Percentiles rank a stretch among this genome's conserved stretches.
Conservation (phyloP, 2,888 invertebrate genomes). For the Seira sanloemensis region DNA sequence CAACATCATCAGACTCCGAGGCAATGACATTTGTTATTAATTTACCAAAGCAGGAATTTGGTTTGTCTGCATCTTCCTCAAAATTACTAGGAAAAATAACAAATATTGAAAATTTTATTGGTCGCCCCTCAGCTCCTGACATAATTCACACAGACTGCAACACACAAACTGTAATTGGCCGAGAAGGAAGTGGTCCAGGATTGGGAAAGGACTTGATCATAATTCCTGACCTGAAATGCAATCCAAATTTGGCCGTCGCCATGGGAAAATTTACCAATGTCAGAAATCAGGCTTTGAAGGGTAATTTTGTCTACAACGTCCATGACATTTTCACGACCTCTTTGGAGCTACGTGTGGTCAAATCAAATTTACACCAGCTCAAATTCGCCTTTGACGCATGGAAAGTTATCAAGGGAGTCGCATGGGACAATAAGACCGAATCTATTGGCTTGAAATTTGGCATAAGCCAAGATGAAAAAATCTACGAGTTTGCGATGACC, state of each 20-base stretch:
- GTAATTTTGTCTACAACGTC: not conserved
- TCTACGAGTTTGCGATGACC: not conserved
- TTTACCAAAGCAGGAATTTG: not conserved
- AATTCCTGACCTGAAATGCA: not conserved
- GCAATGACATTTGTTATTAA: slow-evolving; percentile 7
- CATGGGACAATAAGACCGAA: too few relatives aligned
- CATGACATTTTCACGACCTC: not conserved
- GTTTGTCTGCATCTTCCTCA: too few relatives aligned
- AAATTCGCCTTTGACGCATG: not conserved
- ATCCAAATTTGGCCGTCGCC: not conserved
- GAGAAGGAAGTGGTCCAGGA: not conserved
- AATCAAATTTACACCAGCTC: not conserved
- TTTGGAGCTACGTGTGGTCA: not conserved
- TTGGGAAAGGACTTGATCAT: not conserved
- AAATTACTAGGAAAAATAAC: not conserved
- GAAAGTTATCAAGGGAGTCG: not conserved
- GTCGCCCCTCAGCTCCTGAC: not conserved
- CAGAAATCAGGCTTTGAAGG: not conserved
- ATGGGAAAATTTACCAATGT: not conserved
- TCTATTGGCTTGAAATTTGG: too few relatives aligned
- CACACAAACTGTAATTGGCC: slow-evolving; percentile 14
- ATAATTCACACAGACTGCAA: not conserved
- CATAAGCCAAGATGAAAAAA: not conserved
- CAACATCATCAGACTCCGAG: not conserved
- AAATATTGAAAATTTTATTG: not conserved